These are phyloP conservation scores for Heterotis niloticus DNA, from an alignment of 2,113 vertebrate genomes.

Conservation along the genomic window DNA sequence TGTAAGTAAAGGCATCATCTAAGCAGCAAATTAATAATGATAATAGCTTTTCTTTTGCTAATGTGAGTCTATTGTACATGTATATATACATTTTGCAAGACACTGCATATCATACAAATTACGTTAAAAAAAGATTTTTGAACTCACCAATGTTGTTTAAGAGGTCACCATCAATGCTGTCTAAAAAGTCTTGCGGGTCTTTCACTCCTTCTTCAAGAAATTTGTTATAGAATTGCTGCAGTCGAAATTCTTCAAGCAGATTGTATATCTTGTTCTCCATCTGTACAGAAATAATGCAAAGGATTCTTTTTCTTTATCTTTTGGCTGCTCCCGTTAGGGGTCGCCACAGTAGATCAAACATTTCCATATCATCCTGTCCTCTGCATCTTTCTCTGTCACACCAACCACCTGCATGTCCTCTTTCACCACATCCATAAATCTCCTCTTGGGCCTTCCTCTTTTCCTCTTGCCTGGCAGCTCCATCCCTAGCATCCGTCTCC, in stretches of 20 bases:
- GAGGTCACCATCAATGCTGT: slow-evolving; percentile 38
- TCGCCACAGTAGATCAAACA: too few relatives aligned
- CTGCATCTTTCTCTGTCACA: too few relatives aligned
- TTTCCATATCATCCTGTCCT: too few relatives aligned
- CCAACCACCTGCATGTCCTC: too few relatives aligned
- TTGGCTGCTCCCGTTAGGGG: too few relatives aligned
- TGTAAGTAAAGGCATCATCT: too few relatives aligned
- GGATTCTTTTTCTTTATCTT: background rate
- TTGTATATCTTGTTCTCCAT: slow-evolving; percentile 38
- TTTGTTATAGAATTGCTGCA: slow-evolving; percentile 29
- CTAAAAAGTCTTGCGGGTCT: slow-evolving; percentile 49
- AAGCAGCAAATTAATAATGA: background rate
- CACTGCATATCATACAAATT: background rate
- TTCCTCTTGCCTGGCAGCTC: too few relatives aligned
- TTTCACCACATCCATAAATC: too few relatives aligned
- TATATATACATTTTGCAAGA: background rate
- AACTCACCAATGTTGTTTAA: slow-evolving; percentile 43
- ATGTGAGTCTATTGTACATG: background rate
- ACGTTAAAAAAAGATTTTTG: background rate
- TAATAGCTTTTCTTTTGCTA: background rate
- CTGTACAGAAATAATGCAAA: slow-evolving; percentile 26
- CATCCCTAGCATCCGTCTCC: too few relatives aligned
- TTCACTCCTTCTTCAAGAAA: slow-evolving; percentile 48
- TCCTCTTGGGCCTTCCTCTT: too few relatives aligned
- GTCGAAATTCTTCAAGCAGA: slow-evolving; percentile 38